phyloP scores from a whole-genome alignment of 2,113 vertebrate species.

The Oenanthe oenanthe region DNA sequence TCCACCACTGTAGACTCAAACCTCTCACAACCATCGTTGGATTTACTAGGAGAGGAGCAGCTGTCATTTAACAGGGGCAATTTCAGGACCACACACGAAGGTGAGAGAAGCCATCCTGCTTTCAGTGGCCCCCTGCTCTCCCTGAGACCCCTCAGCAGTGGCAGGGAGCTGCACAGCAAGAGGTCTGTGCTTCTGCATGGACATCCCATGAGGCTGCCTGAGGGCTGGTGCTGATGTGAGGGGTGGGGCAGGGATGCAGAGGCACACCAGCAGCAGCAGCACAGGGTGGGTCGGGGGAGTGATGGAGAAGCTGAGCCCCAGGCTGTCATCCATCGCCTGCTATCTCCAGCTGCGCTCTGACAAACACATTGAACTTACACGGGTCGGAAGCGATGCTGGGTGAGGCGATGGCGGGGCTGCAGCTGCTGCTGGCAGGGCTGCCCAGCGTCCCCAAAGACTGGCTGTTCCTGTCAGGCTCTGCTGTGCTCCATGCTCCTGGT shows the following conservation, averaged over 20 bases:
- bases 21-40: fast-evolving
- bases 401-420: neutral
- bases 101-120: neutral
- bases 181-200: fast-evolving
- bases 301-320: neutral
- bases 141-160: fast-evolving
- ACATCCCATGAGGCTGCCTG: fast-evolving
- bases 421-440: neutral
- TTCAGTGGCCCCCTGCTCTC: neutral
- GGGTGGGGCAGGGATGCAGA: neutral
- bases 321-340: fast-evolving
- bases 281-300: neutral
- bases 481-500: fast-evolving
- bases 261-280: neutral
- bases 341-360: neutral
- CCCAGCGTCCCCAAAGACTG: fast-evolving
- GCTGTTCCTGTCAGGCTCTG: neutral
- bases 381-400: neutral
- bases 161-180: neutral
- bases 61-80: neutral
- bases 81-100: neutral
- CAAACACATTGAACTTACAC: neutral
- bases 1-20: neutral
- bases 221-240: fast-evolving
- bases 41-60: neutral